These are phyloP conservation scores for Saccostrea glomerata DNA, from an alignment of 1,140 invertebrate genomes.

Conservation along the genomic window DNA sequence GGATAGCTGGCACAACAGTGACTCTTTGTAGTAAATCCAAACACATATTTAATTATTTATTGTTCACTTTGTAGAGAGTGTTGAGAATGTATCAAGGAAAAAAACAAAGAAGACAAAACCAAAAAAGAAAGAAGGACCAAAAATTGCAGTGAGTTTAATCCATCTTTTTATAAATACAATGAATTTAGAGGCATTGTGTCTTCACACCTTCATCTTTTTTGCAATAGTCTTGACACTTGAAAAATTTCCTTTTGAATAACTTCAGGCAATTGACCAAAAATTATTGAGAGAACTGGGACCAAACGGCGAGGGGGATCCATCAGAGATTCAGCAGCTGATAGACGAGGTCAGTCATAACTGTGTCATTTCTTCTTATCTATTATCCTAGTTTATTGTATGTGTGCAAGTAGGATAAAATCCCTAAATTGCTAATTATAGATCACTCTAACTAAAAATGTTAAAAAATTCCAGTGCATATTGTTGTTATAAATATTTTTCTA, in stretches of 20 bases:
- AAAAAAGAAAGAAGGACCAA: conserved; percentile 64
- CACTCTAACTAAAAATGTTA: no score
- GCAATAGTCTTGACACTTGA: no score
- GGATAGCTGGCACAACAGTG: conserved; percentile 52
- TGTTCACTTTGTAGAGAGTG: conserved; percentile 54
- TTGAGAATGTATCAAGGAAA: conserved; percentile 56
- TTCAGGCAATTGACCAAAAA: conserved; percentile 73
- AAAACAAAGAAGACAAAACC: conserved; percentile 63
- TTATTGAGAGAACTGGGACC: conserved; percentile 75
- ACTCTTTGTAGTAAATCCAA: no score
- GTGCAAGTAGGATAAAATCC: no score
- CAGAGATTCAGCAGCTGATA: conserved; percentile 74
- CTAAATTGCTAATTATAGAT: no score
- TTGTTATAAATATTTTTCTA: no score
- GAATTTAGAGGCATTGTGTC: background rate
- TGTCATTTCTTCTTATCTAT: no score
- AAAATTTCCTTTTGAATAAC: background rate
- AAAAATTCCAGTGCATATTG: no score
- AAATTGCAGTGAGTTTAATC: conserved; percentile 63
- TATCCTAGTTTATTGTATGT: no score
- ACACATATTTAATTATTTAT: no score
- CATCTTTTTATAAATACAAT: background rate
- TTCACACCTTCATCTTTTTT: background rate
- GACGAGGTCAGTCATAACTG: conserved; percentile 71
- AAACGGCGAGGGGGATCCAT: conserved; percentile 71